Evolutionary conservation across 2,797 vertebrate genomes (phyloP), one percentile per base, ranked within the genome.

Genomic region (Thalassophryne amazonica): DNA sequence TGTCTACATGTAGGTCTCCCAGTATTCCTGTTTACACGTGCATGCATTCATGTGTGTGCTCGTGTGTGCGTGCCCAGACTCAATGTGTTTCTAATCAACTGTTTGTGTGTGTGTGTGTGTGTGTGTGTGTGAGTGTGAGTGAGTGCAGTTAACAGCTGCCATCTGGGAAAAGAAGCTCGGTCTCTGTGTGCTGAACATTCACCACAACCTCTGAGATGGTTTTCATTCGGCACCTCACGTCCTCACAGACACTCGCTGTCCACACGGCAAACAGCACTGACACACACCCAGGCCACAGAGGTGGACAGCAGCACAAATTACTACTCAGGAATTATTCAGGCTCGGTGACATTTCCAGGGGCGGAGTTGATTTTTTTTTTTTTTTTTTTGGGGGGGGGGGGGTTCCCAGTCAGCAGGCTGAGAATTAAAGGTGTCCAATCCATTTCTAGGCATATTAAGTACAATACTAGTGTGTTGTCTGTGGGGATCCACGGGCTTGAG

Each of bases 11-110:
- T 27, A 6, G 19, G 27, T 35, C 13, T 27, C 12, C 14, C 19
- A 33, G 49, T 32, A 23, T 52, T 10, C 21, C 7, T 34, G 23
- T 28, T 28, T 19, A 28, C 56, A 16, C 36, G 54, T 46, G 43
- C 60, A 41, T 57, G 36, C 52, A 24, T 63, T 38, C 65, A 71
- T 60, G 54, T 70, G 61, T 71, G 46, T 75, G 73, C 59, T 56
- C 54, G 41, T 76, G 73, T 62, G 80, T 84, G 75, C 69, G 69
- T 78, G 82, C 74, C 78, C 78, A 81, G 67, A 83, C 78, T 75
- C 86, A 89, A 91, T 91, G 84, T 91, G 89, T 86, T 90, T 91
- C 86, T 75, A 88, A 91, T 91, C 88, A 90, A 85, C 84, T 87
- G 85, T 90, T 87, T 84, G 85, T 91, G n/a, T n/a, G n/a, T n/a